Base-by-base conservation (phyloP, 1,140 invertebrate genomes). In the Drosophila auraria region DNA sequence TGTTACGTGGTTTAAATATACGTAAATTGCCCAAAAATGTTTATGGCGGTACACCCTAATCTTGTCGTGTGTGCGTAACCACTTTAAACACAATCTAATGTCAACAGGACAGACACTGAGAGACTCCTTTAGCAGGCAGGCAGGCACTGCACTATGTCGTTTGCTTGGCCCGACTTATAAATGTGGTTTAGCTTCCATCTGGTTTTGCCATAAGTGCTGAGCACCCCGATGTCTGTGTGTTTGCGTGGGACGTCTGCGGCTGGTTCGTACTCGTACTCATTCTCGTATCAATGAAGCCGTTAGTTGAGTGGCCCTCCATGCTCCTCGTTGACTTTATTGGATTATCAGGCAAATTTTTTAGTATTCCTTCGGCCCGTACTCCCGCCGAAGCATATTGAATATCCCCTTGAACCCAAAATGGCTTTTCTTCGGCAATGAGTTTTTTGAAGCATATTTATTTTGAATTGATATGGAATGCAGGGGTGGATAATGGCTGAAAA, bases 1-100 rank as follows among this genome's bases (percentile, higher is more conserved):
- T 1, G 1, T 23, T 38, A 9, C 0, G 2, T 9, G 2, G 2
- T 23, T 3, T 38, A 23, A 23, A 11, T 54, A 36, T 20, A 15
- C 3, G 15, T 20, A 4, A 1, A 9, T 38, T 4, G 23, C 0
- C 0, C 6, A 38, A 23, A 23, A 7, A 9, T 15, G 4, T 12
- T 6, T 27, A 20, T 11, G 20, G 14, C 6, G 60, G 33, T 17
- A n/a, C 68, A 71, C 68, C 64, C 68, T 69, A 71, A 56, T 40
- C 40, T 15, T 25, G 14, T 25, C 36, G 47, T 73, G 68, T 75
- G 38, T 75, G 62, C 70, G 63, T 68, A 81, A 82, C 81, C 84
- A 80, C 86, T 90, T 90, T 90, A 90, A 90, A 90, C 86, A 82
- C 87, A 90, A 86, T 86, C 86, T 76, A 86, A 90, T 86, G 86